These are phyloP conservation scores for Halocynthia roretzi DNA, from an alignment of 23 tunicate species.

Conservation along the genomic window DNA sequence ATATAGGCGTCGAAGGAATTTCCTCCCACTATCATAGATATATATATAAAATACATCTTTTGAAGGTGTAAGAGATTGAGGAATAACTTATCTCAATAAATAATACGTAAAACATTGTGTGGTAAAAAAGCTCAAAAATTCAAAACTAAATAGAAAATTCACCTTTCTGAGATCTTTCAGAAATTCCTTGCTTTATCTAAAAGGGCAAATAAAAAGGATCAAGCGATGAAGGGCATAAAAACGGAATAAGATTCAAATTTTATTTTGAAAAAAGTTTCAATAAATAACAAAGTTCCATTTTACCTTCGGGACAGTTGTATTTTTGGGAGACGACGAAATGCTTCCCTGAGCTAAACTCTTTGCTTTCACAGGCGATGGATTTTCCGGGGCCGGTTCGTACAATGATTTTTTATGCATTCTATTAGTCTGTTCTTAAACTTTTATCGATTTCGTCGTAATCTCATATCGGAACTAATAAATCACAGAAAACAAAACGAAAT, in stretches of 20 bases:
- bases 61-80: background rate
- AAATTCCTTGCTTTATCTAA: background rate
- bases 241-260: background rate
- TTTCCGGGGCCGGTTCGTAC: conserved; percentile 7
- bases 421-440: background rate
- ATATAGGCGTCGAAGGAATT: no score
- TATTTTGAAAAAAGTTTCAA: background rate
- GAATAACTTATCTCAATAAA: background rate
- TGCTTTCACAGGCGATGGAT: background rate
- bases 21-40: background rate
- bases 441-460: no score
- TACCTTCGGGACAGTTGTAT: conserved; percentile 3
- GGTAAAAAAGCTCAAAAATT: background rate
- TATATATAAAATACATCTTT: background rate
- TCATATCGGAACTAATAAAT: no score
- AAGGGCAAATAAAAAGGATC: background rate
- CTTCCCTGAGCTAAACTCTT: no score
- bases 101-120: background rate
- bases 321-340: background rate
- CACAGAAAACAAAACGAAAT: no score
- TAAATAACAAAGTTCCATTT: background rate
- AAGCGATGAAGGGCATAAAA: background rate
- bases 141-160: background rate
- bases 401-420: conserved; percentile 1
- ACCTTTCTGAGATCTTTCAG: conserved; percentile 6